Conservation (phyloP, 2,113 vertebrate genomes). For the Pholis gunnellus region DNA sequence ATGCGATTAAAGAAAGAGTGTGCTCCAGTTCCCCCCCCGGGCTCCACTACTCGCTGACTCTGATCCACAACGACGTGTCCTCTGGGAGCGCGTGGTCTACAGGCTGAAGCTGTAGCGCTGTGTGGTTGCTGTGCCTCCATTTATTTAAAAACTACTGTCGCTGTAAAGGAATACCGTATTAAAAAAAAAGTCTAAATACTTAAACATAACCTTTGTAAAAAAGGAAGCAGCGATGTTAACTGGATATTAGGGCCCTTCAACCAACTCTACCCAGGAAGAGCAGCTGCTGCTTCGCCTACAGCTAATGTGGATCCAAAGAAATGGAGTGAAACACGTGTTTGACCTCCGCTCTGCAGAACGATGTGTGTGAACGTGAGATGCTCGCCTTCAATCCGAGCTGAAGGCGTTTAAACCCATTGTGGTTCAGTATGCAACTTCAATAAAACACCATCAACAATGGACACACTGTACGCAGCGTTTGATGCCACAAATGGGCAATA, state of each 20-base stretch:
- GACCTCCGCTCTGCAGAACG: not conserved
- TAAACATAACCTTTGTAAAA: not conserved
- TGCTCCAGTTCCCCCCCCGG: slow-evolving; percentile 10
- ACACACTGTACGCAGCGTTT: not conserved
- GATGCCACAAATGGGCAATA: not conserved
- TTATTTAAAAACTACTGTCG: not conserved
- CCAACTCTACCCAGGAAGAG: not conserved
- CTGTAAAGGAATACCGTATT: not conserved
- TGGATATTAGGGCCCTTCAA: no score
- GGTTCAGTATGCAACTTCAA: not conserved
- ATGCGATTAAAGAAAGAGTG: slow-evolving; percentile 55
- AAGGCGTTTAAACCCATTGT: not conserved
- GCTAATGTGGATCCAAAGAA: not conserved
- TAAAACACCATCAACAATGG: not conserved
- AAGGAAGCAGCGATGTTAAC: not conserved
- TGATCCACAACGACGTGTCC: slow-evolving; percentile 35
- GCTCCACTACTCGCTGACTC: slow-evolving; percentile 14
- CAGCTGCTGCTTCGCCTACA: no score
- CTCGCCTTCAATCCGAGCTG: not conserved
- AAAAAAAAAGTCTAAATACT: not conserved
- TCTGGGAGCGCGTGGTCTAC: slow-evolving; percentile 2
- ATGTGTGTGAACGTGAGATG: no score
- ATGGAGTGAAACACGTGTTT: not conserved
- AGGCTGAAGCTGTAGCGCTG: not conserved
- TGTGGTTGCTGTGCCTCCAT: not conserved